These are phyloP conservation scores for Mastomys coucha DNA, from an alignment of 2,113 vertebrate genomes.

Conservation along the genomic window DNA sequence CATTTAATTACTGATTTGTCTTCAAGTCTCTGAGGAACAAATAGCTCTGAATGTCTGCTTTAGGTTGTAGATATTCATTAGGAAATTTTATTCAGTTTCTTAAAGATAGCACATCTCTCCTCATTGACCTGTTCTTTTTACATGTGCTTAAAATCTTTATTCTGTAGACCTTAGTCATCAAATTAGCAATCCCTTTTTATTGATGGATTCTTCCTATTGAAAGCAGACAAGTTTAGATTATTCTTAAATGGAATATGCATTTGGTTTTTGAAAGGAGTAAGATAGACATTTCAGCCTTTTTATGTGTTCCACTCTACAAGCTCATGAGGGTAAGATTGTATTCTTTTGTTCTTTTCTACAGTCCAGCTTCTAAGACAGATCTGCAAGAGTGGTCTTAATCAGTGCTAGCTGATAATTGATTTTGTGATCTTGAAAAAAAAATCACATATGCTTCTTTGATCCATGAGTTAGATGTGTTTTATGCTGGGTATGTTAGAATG, in stretches of 20 bases:
- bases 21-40: constrained; percentile 27
- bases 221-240: not conserved
- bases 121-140: not conserved
- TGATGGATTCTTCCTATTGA: not conserved
- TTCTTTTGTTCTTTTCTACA: constrained; percentile 18
- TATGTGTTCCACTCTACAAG: not conserved
- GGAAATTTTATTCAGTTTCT: not conserved
- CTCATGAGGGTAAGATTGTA: not conserved
- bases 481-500: constrained; percentile 34
- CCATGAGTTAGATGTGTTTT: not conserved
- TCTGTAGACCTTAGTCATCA: not conserved
- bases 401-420: constrained; percentile 31
- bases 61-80: not conserved
- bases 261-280: constrained; percentile 20
- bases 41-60: constrained; percentile 15
- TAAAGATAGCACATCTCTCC: not conserved
- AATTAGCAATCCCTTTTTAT: constrained; percentile 6
- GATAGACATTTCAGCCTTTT: not conserved
- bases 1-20: constrained; percentile 18
- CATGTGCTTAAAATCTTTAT: not conserved
- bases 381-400: not conserved
- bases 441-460: not conserved
- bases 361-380: not conserved
- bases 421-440: constrained; percentile 25
- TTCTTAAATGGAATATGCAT: not conserved